Base-by-base conservation (phyloP, 92 coral and sea anemone genomes). In the Nematostella vectensis region DNA sequence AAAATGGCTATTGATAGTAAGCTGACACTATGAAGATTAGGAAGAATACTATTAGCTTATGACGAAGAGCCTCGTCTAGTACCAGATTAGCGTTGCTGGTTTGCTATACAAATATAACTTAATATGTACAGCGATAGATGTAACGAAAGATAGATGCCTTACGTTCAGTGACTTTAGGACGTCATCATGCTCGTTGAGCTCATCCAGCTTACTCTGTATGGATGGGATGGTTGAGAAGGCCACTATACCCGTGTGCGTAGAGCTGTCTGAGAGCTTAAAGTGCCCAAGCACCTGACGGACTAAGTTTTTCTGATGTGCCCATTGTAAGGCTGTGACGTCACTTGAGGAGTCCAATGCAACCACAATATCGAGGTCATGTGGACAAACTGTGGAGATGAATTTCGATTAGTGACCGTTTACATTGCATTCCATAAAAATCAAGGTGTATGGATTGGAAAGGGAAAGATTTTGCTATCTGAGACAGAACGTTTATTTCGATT, bases 201-300 rank as follows among this genome's bases (percentile, higher is more conserved):
- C 96, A 48, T 88, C 95, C 50, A 93, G 78, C 69, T 93, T 87
- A 66, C 79, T 66, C 30, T 68, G 85, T 45, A 93, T 77, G 0
- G 96, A 74, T 3, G 99, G 99, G 54, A 87, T 93, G 12, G 99
- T 88, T 37, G 93, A 88, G 59, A 85, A 93, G 11, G 99, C 82
- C 27, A 93, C 80, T 30, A 93, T 66, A 1, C 96, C 96, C 15
- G 87, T 81, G 67, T 93, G 99, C 11, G 89, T 80, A 1, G 74
- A 83, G 31, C 47, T 67, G 23, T 89, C 88, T 39, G 85, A 79
- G 25, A 87, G 44, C 6, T 42, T 50, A 39, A 93, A 88, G 50
- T 89, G 81, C 12, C 66, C 72, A 3, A 83, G 42, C 26, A 86
- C 76, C 27, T 64, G 53, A 28, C 72, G 68, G 38, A 84, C 87